phyloP scores from a whole-genome alignment of 2,888 invertebrate genomes.

The Neoitamus cyanurus region DNA sequence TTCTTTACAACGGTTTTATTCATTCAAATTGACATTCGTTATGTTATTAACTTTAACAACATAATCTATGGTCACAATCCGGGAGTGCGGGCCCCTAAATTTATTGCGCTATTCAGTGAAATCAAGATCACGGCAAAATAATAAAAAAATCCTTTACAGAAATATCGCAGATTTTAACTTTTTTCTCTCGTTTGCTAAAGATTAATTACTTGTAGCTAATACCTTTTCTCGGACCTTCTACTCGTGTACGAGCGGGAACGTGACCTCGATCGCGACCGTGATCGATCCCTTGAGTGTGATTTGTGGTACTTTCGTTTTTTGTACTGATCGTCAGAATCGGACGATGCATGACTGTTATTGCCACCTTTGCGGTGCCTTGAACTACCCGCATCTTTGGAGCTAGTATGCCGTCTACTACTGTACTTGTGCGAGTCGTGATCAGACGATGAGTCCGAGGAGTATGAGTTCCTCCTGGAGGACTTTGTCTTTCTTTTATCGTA shows the following conservation, averaged over 20 bases:
- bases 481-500: slow-evolving; percentile 44
- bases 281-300: neutral
- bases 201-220: neutral
- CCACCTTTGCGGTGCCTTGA: neutral
- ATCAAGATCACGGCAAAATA: neutral
- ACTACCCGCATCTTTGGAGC: neutral
- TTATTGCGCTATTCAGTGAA: slow-evolving; percentile 5
- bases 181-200: neutral
- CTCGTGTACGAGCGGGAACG: slow-evolving; percentile 55
- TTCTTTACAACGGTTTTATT: slow-evolving; percentile 24
- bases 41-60: slow-evolving; percentile 34
- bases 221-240: slow-evolving; percentile 17
- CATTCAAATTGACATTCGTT: slow-evolving; percentile 27
- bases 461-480: neutral
- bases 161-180: slow-evolving; percentile 8
- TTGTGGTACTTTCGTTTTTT: neutral
- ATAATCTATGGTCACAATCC: slow-evolving; percentile 14
- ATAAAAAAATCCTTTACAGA: neutral
- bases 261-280: slow-evolving; percentile 58
- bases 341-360: slow-evolving; percentile 13
- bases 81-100: neutral
- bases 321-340: slow-evolving; percentile 42
- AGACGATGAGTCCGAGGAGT: slow-evolving; percentile 47
- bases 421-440: slow-evolving; percentile 42
- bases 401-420: neutral